Evolutionary conservation across 2,113 vertebrate species (phyloP).

Genomic region (Eidolon helvum): DNA sequence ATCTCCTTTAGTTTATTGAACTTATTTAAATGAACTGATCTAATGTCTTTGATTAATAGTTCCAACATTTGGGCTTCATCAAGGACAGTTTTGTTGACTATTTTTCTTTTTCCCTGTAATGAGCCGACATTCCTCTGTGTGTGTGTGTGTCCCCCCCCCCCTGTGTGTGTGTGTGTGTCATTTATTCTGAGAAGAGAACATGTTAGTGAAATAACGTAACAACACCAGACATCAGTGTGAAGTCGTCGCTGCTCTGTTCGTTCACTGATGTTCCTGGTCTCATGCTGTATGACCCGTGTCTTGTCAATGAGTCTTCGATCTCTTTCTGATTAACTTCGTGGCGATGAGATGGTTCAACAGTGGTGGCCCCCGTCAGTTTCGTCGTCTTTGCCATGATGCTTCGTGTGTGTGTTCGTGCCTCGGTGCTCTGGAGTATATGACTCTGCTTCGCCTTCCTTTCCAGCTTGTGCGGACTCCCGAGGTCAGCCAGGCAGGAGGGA

Average conservation of each 20-base stretch:
- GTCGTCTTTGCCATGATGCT: too few relatives aligned
- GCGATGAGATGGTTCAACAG: neutral
- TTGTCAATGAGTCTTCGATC: too few relatives aligned
- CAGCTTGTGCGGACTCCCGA: neutral
- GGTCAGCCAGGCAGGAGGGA: neutral
- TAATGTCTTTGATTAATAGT: neutral
- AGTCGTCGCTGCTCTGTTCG: neutral
- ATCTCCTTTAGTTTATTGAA: neutral
- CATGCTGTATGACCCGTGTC: too few relatives aligned
- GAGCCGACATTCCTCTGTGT: neutral
- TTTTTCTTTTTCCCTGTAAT: neutral
- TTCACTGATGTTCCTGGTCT: too few relatives aligned
- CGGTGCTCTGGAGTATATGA: neutral
- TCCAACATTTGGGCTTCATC: neutral
- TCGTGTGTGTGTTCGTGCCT: accelerated
- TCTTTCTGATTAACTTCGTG: neutral
- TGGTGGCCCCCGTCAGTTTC: neutral
- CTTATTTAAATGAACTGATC: neutral
- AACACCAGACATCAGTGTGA: too few relatives aligned
- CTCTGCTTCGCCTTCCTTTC: neutral
- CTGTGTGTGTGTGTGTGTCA: too few relatives aligned
- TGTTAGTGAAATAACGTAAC: too few relatives aligned
- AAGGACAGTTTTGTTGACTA: neutral
- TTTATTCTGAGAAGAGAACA: too few relatives aligned
- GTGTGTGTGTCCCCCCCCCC: too few relatives aligned